Base-by-base conservation (phyloP, 2,888 invertebrate species). In the Labia minor region DNA sequence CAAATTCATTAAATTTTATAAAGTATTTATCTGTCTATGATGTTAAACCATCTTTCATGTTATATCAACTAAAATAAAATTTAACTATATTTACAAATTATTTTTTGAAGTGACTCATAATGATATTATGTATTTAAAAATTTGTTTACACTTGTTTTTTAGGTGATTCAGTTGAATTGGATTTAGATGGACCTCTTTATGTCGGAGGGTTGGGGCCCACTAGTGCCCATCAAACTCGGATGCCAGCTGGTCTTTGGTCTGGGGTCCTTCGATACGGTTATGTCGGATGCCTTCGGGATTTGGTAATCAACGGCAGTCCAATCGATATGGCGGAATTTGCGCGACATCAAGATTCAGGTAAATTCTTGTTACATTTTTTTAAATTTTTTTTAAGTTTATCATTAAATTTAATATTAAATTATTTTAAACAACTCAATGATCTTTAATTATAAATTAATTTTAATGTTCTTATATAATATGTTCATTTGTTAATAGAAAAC, bases 261-360 rank as follows among this genome's bases (percentile, higher is more conserved):
- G 94, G 90, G 0, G 88, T 90, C 6, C 79, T 96, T 66, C 84
- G 91, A 68, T 89, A 91, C 74, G 96, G 96, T 19, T 97, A 91
- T 76, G 95, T 96, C 6, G 97, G 96, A 1, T 97, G 96, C 77
- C 84, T 97, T 74, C 83, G 94, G 71, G 95, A 95, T 76, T 81
- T 97, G 73, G 86, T 89, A 71, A 81, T 95, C 74, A 94, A 95
- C 76, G 90, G 90, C 64, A 88, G 92, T 73, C 86, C 91, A 0
- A 86, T 95, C 69, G 95, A 96, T 76, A 85, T 97, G 69, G 92
- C 93, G 1, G 88, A 88, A 21, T 91, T 88, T 76, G 94, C 95
- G 1, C 82, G 91, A 72, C 89, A 92, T 73, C 95, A 96, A 77
- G 92, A 94, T 78, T 90, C 91, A 49, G 90, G 92, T 87, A 79